A percentile compares a stretch with the other conserved stretches of the same genome.
Conservation (phyloP, 92 coral and sea anemone genomes). For the Isaurus tuberculatus region DNA sequence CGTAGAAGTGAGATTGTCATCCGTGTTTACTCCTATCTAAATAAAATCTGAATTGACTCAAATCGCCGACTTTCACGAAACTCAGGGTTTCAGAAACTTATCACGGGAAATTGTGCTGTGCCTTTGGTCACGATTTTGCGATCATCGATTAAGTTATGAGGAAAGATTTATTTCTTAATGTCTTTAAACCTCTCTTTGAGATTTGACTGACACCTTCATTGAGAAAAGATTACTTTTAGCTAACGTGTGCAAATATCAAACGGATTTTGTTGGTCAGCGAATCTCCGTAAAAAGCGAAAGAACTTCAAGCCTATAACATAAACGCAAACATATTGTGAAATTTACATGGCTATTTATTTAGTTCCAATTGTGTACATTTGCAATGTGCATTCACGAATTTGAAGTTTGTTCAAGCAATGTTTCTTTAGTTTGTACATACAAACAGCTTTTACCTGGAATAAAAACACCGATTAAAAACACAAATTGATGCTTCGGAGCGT, state of each 20-base stretch:
- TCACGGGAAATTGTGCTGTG: conserved; percentile 1
- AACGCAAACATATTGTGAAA: conserved; percentile 26
- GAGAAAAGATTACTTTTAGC: not conserved
- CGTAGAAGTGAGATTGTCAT: conserved; percentile 15
- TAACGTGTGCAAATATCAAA: not conserved
- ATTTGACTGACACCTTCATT: conserved; percentile 15
- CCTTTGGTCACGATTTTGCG: conserved; percentile 11
- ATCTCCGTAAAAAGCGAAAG: not conserved
- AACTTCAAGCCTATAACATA: not conserved
- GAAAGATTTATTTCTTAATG: conserved; percentile 39
- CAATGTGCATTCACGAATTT: conserved; percentile 9
- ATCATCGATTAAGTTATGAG: not conserved
- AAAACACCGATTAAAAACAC: not conserved
- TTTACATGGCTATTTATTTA: conserved; percentile 43
- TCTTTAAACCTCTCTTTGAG: conserved; percentile 5
- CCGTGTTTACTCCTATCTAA: not conserved
- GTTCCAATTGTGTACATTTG: conserved; percentile 35
- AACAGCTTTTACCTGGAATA: not conserved
- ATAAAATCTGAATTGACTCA: not conserved
- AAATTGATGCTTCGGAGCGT: not conserved
- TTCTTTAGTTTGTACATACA: not conserved
- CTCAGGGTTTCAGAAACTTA: conserved; percentile 5
- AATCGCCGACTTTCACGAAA: conserved; percentile 8
- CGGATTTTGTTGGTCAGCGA: not conserved
- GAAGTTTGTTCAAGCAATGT: not conserved